phyloP scores from a whole-genome alignment of 2,888 invertebrate species.

The Antheraea assamensis region DNA sequence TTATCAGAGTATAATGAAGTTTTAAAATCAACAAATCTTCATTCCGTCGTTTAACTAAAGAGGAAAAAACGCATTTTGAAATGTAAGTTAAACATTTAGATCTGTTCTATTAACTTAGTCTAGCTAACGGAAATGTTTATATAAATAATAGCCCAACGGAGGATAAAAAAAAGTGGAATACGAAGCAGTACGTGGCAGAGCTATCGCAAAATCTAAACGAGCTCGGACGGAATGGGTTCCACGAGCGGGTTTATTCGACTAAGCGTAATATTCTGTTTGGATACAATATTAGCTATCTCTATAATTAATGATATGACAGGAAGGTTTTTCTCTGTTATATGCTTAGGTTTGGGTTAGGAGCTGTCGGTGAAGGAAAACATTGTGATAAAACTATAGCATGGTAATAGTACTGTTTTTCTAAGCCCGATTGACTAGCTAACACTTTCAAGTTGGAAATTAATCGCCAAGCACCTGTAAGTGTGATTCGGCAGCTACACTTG shows the following conservation, averaged over 20 bases:
- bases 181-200: conserved; percentile 5
- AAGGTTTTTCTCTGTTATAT: background rate
- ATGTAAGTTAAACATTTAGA: background rate
- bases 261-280: conserved; percentile 5
- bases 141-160: conserved; percentile 7
- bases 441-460: no score
- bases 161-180: conserved; percentile 8
- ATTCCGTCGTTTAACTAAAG: background rate
- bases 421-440: no score
- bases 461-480: no score
- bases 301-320: background rate
- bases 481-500: no score
- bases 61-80: background rate
- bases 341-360: no score
- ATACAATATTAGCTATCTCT: conserved; percentile 6
- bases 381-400: no score
- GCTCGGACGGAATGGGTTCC: conserved; percentile 9
- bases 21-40: background rate
- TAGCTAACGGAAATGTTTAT: conserved; percentile 3
- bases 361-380: no score
- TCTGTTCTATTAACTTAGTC: conserved; percentile 2
- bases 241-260: conserved; percentile 11
- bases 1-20: background rate
- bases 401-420: no score
- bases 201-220: conserved; percentile 15